These are phyloP conservation scores for Leuciscus idus DNA, from an alignment of 2,113 vertebrate species.

Conservation along the genomic window DNA sequence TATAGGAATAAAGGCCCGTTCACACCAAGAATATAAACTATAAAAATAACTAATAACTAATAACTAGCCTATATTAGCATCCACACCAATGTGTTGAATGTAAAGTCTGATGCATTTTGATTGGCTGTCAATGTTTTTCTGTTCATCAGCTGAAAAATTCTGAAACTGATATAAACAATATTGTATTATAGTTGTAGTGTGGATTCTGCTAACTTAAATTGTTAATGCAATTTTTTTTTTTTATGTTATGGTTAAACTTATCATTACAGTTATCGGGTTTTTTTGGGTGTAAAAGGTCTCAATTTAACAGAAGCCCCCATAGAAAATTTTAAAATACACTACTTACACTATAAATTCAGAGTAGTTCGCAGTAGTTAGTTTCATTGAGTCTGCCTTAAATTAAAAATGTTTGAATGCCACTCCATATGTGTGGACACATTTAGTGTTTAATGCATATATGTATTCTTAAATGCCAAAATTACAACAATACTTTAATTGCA, in stretches of 20 bases:
- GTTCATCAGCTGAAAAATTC: background rate
- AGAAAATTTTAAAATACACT: background rate
- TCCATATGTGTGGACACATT: conserved; percentile 12
- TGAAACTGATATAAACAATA: background rate
- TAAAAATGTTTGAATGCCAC: conserved; percentile 5
- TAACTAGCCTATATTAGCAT: background rate
- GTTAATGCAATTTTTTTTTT: too few species aligned
- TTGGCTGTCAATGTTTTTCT: background rate
- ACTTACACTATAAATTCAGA: background rate
- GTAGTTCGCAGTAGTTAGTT: background rate
- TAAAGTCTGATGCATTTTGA: background rate
- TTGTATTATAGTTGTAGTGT: background rate
- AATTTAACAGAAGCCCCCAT: background rate
- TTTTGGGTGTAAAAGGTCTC: background rate
- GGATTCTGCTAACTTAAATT: background rate
- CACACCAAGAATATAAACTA: background rate
- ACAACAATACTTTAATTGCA: background rate
- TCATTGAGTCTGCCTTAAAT: conserved; percentile 45
- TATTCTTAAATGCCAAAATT: background rate
- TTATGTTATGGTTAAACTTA: background rate
- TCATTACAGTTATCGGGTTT: background rate
- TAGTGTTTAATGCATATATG: background rate
- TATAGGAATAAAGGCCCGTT: background rate
- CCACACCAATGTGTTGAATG: background rate
- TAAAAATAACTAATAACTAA: background rate